phyloP scores from a whole-genome alignment of 2,888 invertebrate species.

The Diaphora mendica region DNA sequence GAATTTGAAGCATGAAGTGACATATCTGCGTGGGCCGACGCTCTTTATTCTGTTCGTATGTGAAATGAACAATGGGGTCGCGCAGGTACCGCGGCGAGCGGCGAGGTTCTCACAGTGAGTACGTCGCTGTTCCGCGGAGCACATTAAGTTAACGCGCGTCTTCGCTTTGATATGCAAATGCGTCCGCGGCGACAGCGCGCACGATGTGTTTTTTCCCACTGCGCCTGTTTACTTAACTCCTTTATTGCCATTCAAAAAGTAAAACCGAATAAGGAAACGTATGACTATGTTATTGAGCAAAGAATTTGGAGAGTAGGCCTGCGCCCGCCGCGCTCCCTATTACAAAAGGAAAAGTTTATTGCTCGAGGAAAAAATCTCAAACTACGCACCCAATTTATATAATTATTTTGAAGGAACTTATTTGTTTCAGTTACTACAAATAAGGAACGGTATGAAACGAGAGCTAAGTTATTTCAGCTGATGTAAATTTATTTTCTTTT shows the following conservation, averaged over 20 bases:
- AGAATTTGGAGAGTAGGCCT: neutral
- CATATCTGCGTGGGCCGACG: neutral
- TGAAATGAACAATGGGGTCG: neutral
- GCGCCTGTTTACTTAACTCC: conserved; percentile 40
- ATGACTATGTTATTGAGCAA: conserved; percentile 39
- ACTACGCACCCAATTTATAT: conserved; percentile 16
- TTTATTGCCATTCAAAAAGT: conserved; percentile 36
- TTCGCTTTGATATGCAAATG: conserved; percentile 50
- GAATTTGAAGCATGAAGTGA: neutral
- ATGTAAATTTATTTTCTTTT: neutral
- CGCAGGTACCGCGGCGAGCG: neutral
- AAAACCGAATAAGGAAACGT: conserved; percentile 31
- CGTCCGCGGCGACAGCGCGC: conserved; percentile 17
- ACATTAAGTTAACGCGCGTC: conserved; percentile 36
- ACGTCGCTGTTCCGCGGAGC: conserved; percentile 9
- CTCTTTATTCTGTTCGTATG: neutral
- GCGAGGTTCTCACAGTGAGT: neutral
- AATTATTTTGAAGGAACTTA: conserved; percentile 20
- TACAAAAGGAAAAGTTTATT: conserved; percentile 19
- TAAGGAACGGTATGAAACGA: neutral
- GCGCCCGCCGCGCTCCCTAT: neutral
- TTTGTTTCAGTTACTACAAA: conserved; percentile 13
- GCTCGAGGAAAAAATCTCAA: conserved; percentile 10
- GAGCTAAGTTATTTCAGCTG: conserved; percentile 5
- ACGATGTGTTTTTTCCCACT: conserved; percentile 30